Evolutionary conservation across 2,113 vertebrate genomes (phyloP), one percentile per base, ranked within the genome.

Genomic region (Ptychochromis oligacanthus): DNA sequence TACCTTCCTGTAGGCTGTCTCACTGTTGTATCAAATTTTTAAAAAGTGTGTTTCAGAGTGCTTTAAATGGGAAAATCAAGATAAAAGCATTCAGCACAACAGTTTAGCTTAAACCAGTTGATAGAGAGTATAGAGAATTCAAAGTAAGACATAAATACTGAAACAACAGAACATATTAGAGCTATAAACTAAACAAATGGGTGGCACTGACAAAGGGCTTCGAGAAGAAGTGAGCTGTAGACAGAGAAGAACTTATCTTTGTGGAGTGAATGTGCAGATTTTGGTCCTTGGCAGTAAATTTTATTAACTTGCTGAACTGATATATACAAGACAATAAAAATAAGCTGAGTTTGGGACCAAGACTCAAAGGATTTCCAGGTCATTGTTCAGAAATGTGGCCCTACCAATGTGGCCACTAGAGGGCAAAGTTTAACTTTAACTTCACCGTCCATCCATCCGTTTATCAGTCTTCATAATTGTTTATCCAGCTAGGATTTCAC

Each of bases 341-440:
- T n/a, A 14, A 3, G 18, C 7, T 72, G 26, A 52, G 26, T 54
- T 54, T 54, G 26, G 26, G 46, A 52, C 15, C 26, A 72, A 72
- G 65, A 7, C 49, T 52, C 17, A 20, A 52, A 52, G 17, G 17
- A 18, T 52, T 52, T 52, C 17, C 49, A 52, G 49, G 49, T 20
- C 49, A 52, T 18, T n/a, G 11, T 31, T 52, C 46, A 72, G 65
- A 52, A 28, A 6, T 31, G 43, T 31, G 49, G 64, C 40, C 18
- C 38, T 24, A n/a, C 14, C 24, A 55, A 14, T 60, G 2, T 70
- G 72, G 17, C 81, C 91, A 80, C 85, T 31, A 90, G 87, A 80
- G 64, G 89, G 85, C 58, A 4, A 14, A 24, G 2, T 46, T 15
- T 67, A 38, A 10, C 22, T 31, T 5, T 38, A 40, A 40, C 22